Evolutionary conservation across 1,140 invertebrate genomes (phyloP), one percentile per base, ranked within the genome.

Genomic region (Drosophila prosaltans): DNA sequence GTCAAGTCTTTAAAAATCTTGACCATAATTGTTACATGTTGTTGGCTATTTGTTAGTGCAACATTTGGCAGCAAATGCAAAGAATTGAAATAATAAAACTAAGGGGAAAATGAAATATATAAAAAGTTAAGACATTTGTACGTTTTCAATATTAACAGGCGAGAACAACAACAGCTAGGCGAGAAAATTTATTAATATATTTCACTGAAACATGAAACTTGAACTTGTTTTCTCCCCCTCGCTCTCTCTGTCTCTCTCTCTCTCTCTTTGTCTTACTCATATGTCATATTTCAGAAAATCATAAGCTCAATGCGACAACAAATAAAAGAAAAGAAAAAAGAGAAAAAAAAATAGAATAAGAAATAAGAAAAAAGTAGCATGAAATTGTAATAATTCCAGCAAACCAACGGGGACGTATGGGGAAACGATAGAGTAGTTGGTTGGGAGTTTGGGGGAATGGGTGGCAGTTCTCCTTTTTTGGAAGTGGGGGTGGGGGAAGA

Each of bases 281-380:
- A 60, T 74, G 85, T 89, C 85, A 80, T 89, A 89, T 89, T 85
- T 89, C 85, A 89, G 85, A 90, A 51, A 89, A 89, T 89, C 85
- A 89, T 89, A 89, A 89, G 85, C 85, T 89, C 65, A 63, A 55
- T 85, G 80, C 85, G 81, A 90, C 82, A 90, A 81, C 78, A 90
- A 84, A 85, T 84, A 84, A 80, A 72, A 89, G 75, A 51, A 26
- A 51, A 9, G 24, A 3, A 8, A 74, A 64, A 64, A 64, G 21
- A 79, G 90, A 70, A 81, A 73, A 75, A 75, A 80, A 16, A 16
- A 16, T 16, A 16, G 78, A 30, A 30, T 30, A 30, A 30, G 28
- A 30, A 30, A 36, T 7, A 36, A 89, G 72, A 86, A 73, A 80
- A 80, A 80, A 80, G 78, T 81, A 89, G 78, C 82, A 90, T 85